A percentile compares a stretch with the other conserved stretches of the same genome.
Conservation (phyloP, 2,113 vertebrate species). For the Micronycteris hirsuta region DNA sequence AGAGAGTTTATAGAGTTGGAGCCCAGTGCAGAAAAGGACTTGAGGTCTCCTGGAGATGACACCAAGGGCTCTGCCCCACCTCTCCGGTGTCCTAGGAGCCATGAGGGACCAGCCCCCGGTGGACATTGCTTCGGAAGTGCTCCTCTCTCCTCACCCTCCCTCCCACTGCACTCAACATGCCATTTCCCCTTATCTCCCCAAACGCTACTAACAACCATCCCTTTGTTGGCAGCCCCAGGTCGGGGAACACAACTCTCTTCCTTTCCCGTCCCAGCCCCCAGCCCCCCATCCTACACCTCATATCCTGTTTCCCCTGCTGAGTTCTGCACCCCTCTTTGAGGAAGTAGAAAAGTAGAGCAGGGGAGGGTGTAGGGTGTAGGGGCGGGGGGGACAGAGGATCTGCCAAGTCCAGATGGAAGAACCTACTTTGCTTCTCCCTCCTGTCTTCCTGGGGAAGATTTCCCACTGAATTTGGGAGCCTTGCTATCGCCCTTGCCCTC, state of each 20-base stretch:
- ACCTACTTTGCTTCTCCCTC: too few relatives aligned
- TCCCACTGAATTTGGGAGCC: neutral
- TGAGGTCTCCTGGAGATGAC: neutral
- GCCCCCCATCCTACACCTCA: neutral
- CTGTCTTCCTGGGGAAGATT: neutral
- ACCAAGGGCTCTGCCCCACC: neutral
- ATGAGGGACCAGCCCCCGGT: neutral
- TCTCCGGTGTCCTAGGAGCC: neutral
- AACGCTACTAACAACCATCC: neutral
- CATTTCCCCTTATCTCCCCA: neutral
- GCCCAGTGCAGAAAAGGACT: neutral
- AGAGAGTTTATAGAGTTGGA: neutral
- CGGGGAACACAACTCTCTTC: too few relatives aligned
- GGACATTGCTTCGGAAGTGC: neutral
- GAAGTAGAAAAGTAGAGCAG: neutral
- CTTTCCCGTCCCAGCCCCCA: neutral
- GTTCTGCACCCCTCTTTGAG: neutral
- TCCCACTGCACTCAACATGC: rapidly evolving
- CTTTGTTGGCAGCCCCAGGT: neutral
- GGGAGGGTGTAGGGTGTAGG: rapidly evolving
- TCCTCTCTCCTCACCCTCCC: neutral
- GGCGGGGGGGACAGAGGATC: rapidly evolving
- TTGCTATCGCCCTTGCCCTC: rapidly evolving
- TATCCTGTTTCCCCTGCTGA: rapidly evolving
- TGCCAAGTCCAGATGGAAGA: neutral